Base-by-base conservation (phyloP, 2,797 vertebrate genomes). In the Ctenochaetus hawaiiensis region DNA sequence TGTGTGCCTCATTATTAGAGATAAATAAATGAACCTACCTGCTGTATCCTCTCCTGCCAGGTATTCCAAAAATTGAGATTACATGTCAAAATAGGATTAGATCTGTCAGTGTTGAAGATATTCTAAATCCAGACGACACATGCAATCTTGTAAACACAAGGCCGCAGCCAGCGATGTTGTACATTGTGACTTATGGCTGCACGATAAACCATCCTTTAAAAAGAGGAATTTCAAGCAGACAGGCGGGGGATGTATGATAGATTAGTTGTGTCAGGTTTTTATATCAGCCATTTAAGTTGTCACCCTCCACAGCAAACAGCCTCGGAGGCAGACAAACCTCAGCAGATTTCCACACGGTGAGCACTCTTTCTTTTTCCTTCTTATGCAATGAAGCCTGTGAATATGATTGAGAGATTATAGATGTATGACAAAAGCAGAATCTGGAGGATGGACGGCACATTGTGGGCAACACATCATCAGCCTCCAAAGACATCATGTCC, bases 271-370 rank as follows among this genome's bases (percentile, higher is more conserved):
- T 93, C 92, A 93, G 91, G 84, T 30, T 92, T 94, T 93, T 93
- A 93, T 94, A 93, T 93, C 92, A 93, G 88, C 83, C 90, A 93
- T 93, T 94, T 94, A 94, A 92, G 88, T 91, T 93, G 93, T 93
- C 92, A 92, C 68, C 89, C 80, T 81, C 69, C 71, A 82, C 86
- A 72, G 91, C 90, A 92, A 91, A 91, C 89, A 91, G 84, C 83
- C 85, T 86, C 63, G n/a, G 48, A 80, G 87, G 84, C 88, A 83
- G 73, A 89, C 80, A 87, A 79, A 75, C 84, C 84, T 81, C 77
- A 81, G 87, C 86, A 81, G 41, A 80, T 88, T 86, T 78, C 79
- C 60, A 69, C 84, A 80, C 73, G 5, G 53, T 61, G 84, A 82
- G 80, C 78, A 57, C 66, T 77, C 77, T 65, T 70, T 79, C 58